Evolutionary conservation across 2,797 vertebrate genomes (phyloP).

Genomic region (Mormyrus hasselquistii): DNA sequence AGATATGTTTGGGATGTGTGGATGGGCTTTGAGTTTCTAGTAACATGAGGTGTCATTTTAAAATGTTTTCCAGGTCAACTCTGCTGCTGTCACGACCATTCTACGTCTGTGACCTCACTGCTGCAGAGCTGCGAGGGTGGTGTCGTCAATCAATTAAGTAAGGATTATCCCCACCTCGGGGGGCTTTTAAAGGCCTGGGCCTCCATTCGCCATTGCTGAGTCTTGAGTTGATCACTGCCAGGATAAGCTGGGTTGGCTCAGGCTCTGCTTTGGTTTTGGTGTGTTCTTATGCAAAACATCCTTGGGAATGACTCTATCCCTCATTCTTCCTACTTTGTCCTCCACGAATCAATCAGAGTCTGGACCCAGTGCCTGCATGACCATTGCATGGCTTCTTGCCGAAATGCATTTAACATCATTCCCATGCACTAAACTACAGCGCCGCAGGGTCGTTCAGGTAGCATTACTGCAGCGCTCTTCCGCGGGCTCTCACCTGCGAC

Average conservation of each 20-base stretch:
- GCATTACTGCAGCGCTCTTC: not conserved
- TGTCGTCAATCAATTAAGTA: not conserved
- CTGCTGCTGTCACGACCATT: not conserved
- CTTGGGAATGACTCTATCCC: not conserved
- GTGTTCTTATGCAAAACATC: not conserved
- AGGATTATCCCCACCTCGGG: not conserved
- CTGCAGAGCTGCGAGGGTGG: not conserved
- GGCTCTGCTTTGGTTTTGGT: not conserved
- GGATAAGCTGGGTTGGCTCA: not conserved
- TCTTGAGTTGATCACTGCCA: not conserved
- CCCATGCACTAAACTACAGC: not conserved
- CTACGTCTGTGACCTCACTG: not conserved
- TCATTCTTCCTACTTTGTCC: not conserved
- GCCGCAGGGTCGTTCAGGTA: not conserved
- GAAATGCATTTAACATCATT: not conserved
- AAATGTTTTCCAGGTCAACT: not conserved
- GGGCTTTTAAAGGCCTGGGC: not conserved
- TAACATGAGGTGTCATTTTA: not conserved
- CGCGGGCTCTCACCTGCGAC: conserved; percentile 54
- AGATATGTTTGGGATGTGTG: not conserved
- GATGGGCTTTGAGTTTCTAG: not conserved
- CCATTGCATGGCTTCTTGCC: not conserved
- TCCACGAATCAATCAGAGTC: not conserved
- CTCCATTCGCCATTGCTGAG: not conserved
- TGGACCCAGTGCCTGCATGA: not conserved